These are phyloP conservation scores for Thrips palmi DNA, from an alignment of 1,140 invertebrate species.

Conservation along the genomic window DNA sequence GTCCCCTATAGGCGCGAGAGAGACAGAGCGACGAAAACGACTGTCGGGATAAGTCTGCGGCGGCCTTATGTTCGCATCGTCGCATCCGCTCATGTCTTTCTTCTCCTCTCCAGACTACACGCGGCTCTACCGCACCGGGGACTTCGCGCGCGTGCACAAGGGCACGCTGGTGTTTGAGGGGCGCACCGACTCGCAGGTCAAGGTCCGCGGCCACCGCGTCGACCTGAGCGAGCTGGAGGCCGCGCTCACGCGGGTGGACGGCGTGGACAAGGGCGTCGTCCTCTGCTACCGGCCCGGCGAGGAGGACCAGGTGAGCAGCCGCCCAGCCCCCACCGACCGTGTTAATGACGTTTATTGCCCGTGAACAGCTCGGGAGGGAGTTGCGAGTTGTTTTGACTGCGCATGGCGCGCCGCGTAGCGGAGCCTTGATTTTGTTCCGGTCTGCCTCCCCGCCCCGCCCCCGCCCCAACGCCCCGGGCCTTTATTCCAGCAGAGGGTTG, in stretches of 20 bases:
- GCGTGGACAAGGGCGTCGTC: slow-evolving; percentile 45
- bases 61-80: neutral
- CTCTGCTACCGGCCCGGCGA: slow-evolving; percentile 60
- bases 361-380: no score
- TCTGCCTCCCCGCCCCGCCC: no score
- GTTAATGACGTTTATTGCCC: no score
- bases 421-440: no score
- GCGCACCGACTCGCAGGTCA: slow-evolving; percentile 68
- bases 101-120: slow-evolving; percentile 30
- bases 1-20: no score
- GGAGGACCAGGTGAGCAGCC: slow-evolving; percentile 32
- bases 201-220: slow-evolving; percentile 67
- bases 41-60: no score
- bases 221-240: slow-evolving; percentile 69
- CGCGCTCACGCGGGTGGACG: slow-evolving; percentile 32
- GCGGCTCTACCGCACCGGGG: slow-evolving; percentile 60
- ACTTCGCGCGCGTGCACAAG: slow-evolving; percentile 58
- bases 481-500: no score
- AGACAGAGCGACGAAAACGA: no score
- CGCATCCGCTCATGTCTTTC: neutral
- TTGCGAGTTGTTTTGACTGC: no score
- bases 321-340: no score
- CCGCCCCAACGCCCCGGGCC: no score
- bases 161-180: slow-evolving; percentile 53
- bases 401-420: no score